Conservation (phyloP, 2,888 invertebrate species). For the Caenorhabditis sp. region DNA sequence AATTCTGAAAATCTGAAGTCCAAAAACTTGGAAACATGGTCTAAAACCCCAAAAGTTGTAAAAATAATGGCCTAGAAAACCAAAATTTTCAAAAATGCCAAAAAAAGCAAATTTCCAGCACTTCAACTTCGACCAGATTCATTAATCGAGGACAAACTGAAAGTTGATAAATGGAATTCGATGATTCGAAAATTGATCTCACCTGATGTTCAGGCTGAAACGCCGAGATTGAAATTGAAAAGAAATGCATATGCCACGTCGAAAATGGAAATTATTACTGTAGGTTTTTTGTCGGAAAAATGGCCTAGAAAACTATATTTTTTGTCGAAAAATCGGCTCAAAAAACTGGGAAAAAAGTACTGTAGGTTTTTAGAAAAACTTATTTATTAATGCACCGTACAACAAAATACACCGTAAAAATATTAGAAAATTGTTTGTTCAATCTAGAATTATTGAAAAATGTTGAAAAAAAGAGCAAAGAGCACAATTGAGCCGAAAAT, state of each 20-base stretch:
- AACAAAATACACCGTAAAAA: not conserved
- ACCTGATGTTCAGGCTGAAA: slow-evolving; percentile 17
- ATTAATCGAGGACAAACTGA: slow-evolving; percentile 18
- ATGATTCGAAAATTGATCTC: slow-evolving; percentile 24
- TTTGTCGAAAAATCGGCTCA: no score
- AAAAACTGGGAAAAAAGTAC: no score
- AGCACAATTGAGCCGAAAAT: not conserved
- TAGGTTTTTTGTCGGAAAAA: no score
- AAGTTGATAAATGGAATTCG: slow-evolving; percentile 31
- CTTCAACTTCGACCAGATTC: slow-evolving; percentile 27
- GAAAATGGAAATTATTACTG: slow-evolving; percentile 21
- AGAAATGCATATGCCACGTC: slow-evolving; percentile 46
- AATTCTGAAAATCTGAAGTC: no score
- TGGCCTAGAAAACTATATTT: no score
- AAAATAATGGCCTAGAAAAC: no score
- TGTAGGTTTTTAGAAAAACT: not conserved
- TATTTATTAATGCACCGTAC: not conserved
- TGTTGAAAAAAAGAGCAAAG: not conserved
- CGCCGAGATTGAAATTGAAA: slow-evolving; percentile 32
- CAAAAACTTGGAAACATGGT: no score
- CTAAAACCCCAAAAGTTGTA: no score
- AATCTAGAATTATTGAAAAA: no score
- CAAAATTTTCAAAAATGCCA: no score
- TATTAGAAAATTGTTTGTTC: not conserved
- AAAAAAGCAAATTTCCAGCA: slow-evolving; percentile 22